These are phyloP conservation scores for Myiozetetes cayanensis DNA, from an alignment of 2,113 vertebrate species.

Conservation along the genomic window DNA sequence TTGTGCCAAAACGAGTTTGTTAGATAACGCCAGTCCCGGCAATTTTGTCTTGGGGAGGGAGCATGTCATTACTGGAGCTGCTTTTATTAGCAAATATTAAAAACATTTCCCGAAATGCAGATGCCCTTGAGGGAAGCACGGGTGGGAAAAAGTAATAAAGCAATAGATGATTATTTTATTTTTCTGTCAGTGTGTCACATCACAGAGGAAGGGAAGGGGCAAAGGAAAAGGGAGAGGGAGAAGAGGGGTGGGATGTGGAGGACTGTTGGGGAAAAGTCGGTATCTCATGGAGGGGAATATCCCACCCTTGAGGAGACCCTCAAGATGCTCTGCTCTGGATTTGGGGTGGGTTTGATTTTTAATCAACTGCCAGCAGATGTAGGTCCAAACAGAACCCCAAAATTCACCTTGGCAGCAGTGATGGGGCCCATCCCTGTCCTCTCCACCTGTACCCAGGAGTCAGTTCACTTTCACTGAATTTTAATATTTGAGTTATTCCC, in stretches of 20 bases:
- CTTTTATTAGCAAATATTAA: constrained; percentile 60
- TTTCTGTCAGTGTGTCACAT: not conserved
- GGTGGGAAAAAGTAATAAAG: constrained; percentile 48
- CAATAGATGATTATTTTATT: constrained; percentile 18
- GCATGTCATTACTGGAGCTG: constrained; percentile 52
- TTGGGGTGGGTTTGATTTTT: not conserved
- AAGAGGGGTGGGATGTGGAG: not conserved
- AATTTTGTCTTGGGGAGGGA: constrained; percentile 28
- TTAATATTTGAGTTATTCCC: not conserved
- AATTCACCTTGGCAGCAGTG: not conserved
- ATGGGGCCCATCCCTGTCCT: not conserved
- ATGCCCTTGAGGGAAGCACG: constrained; percentile 5
- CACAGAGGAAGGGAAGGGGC: not conserved
- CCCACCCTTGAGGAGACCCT: not conserved
- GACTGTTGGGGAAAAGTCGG: not conserved
- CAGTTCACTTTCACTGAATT: not conserved
- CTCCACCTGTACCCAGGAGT: not conserved
- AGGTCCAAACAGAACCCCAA: not conserved
- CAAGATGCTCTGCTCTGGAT: not conserved
- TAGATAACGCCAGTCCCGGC: constrained; percentile 40
- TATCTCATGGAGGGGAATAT: not conserved
- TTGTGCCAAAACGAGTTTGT: constrained; percentile 52
- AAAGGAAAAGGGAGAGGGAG: not conserved
- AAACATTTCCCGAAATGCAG: constrained; percentile 37
- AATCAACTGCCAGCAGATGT: not conserved